Conservation (phyloP, 1,140 invertebrate genomes). For the Zaprionus davidi region DNA sequence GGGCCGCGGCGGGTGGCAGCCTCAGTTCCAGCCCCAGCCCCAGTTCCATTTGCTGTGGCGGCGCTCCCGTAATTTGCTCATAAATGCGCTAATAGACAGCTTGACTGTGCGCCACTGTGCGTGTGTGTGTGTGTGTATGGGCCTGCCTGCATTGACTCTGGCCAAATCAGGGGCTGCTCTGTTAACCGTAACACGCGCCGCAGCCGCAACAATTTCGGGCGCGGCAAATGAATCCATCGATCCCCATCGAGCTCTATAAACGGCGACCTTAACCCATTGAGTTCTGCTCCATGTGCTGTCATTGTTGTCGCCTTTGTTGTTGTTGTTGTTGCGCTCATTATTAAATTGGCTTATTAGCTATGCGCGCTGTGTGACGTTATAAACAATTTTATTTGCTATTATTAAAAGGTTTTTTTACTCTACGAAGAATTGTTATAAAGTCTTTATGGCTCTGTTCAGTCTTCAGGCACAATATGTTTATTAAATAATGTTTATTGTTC, state of each 20-base stretch:
- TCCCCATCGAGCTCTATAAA: not conserved
- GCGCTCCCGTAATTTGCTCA: conserved; percentile 80
- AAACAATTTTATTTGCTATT: conserved; percentile 4
- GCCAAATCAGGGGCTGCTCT: conserved; percentile 25
- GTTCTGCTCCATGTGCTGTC: conserved; percentile 1
- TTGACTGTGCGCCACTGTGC: conserved; percentile 28
- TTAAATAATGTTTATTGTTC: conserved; percentile 9
- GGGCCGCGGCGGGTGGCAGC: conserved; percentile 22
- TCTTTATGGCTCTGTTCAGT: not conserved
- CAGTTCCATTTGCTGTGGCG: conserved; percentile 50
- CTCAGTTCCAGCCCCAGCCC: not conserved
- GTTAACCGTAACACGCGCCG: conserved; percentile 49
- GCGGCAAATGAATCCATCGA: conserved; percentile 19
- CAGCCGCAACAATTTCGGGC: conserved; percentile 31
- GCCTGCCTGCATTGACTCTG: not conserved
- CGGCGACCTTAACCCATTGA: conserved; percentile 32
- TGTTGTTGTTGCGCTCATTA: conserved; percentile 12
- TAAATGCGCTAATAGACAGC: conserved; percentile 75
- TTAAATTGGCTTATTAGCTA: conserved; percentile 12
- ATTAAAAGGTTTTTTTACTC: not conserved
- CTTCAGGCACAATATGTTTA: not conserved
- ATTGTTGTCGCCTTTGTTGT: not conserved
- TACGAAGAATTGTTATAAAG: conserved; percentile 3
- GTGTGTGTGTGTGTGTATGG: conserved; percentile 28
- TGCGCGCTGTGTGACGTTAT: conserved; percentile 9